Evolutionary conservation across 2,888 invertebrate species (phyloP), one percentile per base, ranked within the genome.

Genomic region (Cryptus viduatorius): DNA sequence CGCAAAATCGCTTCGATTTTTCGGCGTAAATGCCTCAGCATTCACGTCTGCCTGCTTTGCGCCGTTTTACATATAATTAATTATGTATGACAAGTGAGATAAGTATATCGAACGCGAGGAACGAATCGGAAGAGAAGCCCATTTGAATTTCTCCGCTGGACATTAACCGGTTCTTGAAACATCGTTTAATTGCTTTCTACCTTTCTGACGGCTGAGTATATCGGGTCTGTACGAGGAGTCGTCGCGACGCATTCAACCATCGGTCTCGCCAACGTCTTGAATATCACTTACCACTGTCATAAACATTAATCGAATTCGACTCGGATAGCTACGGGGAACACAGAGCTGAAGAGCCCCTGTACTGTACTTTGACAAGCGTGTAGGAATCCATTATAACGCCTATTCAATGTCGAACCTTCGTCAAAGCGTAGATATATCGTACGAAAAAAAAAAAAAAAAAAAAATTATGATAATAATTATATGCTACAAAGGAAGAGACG

Each of bases 271-370:
- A 46, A 42, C 72, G 67, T 82, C 82, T 82, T 72, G 72, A 76
- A 71, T 85, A 85, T 85, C 82, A 82, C 82, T 82, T 85, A 82
- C 84, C 44, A 48, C 76, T 79, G 82, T 85, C 84, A 73, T 85
- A 77, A 82, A 85, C 79, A 85, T 82, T 85, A 82, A 85, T 85
- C 84, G 76, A 59, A 85, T 85, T 82, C 76, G 79, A 71, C 53
- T 53, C 79, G 82, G 69, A 61, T 82, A 73, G 59, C 71, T 78
- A 72, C 46, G 19, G 14, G 37, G 24, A 67, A 56, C 61, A 76
- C 29, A 69, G 50, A 29, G 10, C 31, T 14, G 48, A 67, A 59
- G 69, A 19, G 72, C 12, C 19, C 19, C 12, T 56, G 56, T n/a
- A 14, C 44, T 44, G n/a, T 42, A 76, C 65, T 44, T 72, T 65